Evolutionary conservation across 2,888 invertebrate species (phyloP).

Genomic region (Balanococcus diminutus): DNA sequence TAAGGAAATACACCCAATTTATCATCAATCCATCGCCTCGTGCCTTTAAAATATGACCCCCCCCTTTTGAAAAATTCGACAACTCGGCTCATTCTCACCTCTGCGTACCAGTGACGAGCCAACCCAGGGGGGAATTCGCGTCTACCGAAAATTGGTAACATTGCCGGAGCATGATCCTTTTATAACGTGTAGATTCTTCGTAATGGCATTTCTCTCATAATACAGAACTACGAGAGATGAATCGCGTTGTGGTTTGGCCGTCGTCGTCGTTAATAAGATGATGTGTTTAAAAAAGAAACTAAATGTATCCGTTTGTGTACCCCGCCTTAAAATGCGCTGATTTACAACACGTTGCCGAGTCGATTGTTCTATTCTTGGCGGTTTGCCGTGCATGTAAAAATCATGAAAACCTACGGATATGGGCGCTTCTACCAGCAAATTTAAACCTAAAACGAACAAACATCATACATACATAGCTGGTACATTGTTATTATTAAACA

Average conservation of each 20-base stretch:
- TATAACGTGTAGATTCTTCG: background rate
- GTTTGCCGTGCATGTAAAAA: conserved; percentile 45
- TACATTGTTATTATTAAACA: conserved; percentile 42
- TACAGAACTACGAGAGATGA: conserved; percentile 33
- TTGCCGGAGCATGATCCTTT: background rate
- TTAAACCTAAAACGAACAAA: conserved; percentile 51
- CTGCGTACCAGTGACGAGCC: background rate
- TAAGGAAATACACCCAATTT: too few relatives aligned
- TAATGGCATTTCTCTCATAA: background rate
- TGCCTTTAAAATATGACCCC: too few relatives aligned
- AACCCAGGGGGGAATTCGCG: background rate
- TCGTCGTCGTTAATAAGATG: conserved; percentile 6
- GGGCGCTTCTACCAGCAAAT: conserved; percentile 53
- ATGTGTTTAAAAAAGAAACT: conserved; percentile 49
- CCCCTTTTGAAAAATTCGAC: background rate
- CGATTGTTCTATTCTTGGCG: conserved; percentile 49
- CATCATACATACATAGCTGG: conserved; percentile 49
- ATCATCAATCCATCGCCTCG: too few relatives aligned
- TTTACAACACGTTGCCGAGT: conserved; percentile 39
- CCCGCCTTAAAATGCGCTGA: conserved; percentile 41
- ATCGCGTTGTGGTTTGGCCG: conserved; percentile 29
- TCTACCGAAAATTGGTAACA: background rate
- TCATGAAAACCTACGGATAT: conserved; percentile 49
- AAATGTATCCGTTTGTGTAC: conserved; percentile 34
- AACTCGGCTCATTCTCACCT: background rate